Evolutionary conservation across 1,140 invertebrate genomes (phyloP).

Genomic region (Planococcus citri): DNA sequence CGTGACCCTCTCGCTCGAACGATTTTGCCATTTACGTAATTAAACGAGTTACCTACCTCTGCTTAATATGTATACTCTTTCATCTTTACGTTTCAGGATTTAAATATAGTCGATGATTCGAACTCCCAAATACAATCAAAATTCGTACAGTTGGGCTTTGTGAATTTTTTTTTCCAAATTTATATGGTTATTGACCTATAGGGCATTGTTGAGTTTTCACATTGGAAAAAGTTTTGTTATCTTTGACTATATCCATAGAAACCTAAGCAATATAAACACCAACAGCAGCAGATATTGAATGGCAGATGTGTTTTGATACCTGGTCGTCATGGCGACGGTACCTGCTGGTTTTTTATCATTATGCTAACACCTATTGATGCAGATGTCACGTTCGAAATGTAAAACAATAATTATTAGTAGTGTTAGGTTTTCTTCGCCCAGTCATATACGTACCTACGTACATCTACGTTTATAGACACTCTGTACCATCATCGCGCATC

Average conservation of each 20-base stretch:
- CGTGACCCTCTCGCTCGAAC: background rate
- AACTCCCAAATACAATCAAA: too few species aligned
- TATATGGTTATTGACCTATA: background rate
- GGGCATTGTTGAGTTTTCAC: background rate
- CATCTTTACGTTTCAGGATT: too few species aligned
- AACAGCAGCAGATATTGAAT: conserved; percentile 14
- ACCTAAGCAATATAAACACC: conserved; percentile 3
- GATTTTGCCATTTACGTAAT: background rate
- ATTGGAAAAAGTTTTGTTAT: conserved; percentile 10
- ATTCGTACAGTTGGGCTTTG: background rate
- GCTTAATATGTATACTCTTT: too few species aligned
- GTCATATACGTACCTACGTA: background rate
- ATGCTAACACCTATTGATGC: conserved; percentile 17
- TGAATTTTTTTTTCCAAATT: background rate
- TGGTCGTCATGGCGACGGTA: conserved; percentile 2
- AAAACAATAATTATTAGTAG: background rate
- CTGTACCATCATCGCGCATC: too few species aligned
- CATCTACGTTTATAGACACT: background rate
- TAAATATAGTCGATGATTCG: too few species aligned
- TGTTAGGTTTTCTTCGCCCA: background rate
- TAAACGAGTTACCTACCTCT: background rate
- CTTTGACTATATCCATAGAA: conserved; percentile 17
- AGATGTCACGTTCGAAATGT: conserved; percentile 15
- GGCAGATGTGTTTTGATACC: conserved; percentile 15
- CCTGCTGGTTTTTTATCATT: conserved; percentile 14